These are phyloP conservation scores for Branchinecta lindahli DNA, from an alignment of 1,140 invertebrate species.

Conservation along the genomic window DNA sequence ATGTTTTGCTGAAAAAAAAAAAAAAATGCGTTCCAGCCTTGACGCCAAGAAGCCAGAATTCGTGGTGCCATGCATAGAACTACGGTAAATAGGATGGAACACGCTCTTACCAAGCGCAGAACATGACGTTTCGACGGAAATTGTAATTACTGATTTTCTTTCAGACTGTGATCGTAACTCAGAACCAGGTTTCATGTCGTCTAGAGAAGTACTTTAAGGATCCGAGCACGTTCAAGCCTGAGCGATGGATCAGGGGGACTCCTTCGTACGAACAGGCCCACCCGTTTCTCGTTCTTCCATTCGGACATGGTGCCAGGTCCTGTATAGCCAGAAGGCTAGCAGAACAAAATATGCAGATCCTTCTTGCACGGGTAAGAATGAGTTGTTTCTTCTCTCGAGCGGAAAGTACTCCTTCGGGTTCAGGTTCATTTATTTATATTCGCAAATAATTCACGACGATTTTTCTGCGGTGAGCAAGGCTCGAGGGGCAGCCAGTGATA, in stretches of 20 bases:
- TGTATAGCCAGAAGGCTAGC: constrained; percentile 76
- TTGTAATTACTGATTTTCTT: background rate
- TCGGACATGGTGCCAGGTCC: constrained; percentile 69
- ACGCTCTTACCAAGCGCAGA: too few relatives aligned
- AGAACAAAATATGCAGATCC: constrained; percentile 66
- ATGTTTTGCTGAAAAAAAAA: too few relatives aligned
- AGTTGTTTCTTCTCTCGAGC: background rate
- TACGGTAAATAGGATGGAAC: too few relatives aligned
- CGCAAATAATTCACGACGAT: too few relatives aligned
- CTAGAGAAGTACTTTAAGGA: constrained; percentile 50
- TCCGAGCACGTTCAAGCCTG: constrained; percentile 51
- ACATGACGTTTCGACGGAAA: too few relatives aligned
- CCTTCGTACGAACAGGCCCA: constrained; percentile 39
- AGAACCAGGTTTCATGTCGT: constrained; percentile 58
- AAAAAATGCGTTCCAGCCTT: too few relatives aligned
- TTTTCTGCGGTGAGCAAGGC: too few relatives aligned
- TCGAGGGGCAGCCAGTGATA: too few relatives aligned
- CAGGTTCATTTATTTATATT: too few relatives aligned
- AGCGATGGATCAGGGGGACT: constrained; percentile 50
- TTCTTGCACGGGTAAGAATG: constrained; percentile 51
- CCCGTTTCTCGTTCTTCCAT: constrained; percentile 66
- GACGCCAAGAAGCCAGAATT: too few relatives aligned
- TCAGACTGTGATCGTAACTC: background rate
- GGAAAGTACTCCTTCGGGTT: too few relatives aligned
- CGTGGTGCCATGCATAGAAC: too few relatives aligned